Evolutionary conservation across 2,797 vertebrate species (phyloP).

Genomic region (Urosaurus nigricauda): DNA sequence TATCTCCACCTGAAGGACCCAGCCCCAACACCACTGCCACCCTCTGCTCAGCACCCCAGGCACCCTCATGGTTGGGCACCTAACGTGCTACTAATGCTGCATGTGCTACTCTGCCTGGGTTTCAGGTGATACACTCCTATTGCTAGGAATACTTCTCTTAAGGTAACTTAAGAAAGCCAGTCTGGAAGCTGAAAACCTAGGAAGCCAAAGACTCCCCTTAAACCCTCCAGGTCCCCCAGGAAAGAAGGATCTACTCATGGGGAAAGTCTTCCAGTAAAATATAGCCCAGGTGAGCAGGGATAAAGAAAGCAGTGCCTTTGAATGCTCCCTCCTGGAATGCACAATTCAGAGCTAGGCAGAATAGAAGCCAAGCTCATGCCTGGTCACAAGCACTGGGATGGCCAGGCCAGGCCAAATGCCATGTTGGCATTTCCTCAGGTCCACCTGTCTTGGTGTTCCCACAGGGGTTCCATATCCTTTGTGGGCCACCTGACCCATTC

Average conservation of each 20-base stretch:
- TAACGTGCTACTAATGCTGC: not conserved
- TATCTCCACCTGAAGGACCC: not conserved
- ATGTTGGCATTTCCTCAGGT: not conserved
- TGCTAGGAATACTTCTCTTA: not conserved
- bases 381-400: not conserved
- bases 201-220: accelerated
- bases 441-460: not conserved
- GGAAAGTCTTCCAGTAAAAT: conserved; percentile 1
- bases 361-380: not conserved
- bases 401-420: not conserved
- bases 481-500: not conserved
- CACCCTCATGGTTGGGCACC: not conserved
- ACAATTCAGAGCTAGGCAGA: accelerated
- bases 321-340: conserved; percentile 29
- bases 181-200: not conserved
- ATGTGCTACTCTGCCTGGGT: not conserved
- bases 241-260: not conserved
- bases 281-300: conserved; percentile 29
- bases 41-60: not conserved
- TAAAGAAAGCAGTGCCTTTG: not conserved
- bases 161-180: not conserved
- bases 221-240: conserved; percentile 40
- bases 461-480: not conserved
- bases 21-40: accelerated
- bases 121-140: not conserved